A percentile compares a stretch with the other conserved stretches of the same genome.
These are phyloP conservation scores for Phenganax marumi DNA, from an alignment of 92 coral and sea anemone species.

Conservation along the genomic window DNA sequence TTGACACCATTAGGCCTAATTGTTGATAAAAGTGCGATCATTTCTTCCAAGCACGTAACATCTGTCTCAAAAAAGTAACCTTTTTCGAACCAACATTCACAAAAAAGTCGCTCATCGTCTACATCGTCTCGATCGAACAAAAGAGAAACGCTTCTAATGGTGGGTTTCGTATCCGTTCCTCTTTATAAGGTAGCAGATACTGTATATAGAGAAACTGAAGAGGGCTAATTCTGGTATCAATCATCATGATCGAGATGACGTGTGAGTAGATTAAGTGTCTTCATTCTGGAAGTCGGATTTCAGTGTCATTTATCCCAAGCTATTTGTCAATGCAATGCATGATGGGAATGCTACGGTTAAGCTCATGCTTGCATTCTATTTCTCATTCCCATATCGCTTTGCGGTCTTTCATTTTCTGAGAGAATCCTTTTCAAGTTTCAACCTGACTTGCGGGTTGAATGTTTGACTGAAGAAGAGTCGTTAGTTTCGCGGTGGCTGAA, in stretches of 20 bases:
- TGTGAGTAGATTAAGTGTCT: no score
- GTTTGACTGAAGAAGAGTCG: background rate
- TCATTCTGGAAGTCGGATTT: no score
- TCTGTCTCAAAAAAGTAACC: slow-evolving; percentile 8
- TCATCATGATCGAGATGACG: slow-evolving; percentile 21
- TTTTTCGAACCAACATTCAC: background rate
- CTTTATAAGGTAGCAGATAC: slow-evolving; percentile 25
- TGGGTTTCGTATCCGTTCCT: background rate
- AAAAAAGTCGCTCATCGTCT: background rate
- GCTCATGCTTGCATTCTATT: background rate
- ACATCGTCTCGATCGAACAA: background rate
- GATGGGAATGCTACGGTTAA: no score
- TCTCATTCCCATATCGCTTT: background rate
- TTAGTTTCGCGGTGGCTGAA: no score
- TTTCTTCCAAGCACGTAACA: background rate
- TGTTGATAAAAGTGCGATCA: slow-evolving; percentile 2
- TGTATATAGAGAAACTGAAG: background rate
- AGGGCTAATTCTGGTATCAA: background rate
- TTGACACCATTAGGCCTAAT: background rate
- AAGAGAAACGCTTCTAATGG: background rate
- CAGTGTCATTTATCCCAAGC: no score
- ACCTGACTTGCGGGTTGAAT: slow-evolving; percentile 10
- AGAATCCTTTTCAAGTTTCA: background rate
- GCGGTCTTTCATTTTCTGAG: background rate
- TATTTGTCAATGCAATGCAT: no score